Conservation (phyloP, 2,797 vertebrate species). For the Melanotaenia pygmaea region DNA sequence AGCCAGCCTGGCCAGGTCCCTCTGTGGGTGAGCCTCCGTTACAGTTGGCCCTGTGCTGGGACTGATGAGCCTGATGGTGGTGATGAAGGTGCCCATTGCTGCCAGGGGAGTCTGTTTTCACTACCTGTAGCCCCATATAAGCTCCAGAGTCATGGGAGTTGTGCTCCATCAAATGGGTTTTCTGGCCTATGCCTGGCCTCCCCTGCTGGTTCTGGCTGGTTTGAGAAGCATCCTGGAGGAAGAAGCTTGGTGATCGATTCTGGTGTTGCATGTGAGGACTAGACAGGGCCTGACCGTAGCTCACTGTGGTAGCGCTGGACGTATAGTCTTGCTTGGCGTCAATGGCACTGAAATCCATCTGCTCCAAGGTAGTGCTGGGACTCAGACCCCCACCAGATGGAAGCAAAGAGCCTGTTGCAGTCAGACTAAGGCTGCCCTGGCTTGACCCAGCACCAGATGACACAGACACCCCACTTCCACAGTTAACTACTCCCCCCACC, state of each 20-base stretch:
- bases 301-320: conserved; percentile 73
- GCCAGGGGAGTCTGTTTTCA: conserved; percentile 91
- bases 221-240: conserved; percentile 94
- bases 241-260: conserved; percentile 96
- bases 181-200: conserved; percentile 78
- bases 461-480: conserved; percentile 79
- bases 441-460: conserved; percentile 84
- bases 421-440: conserved; percentile 88
- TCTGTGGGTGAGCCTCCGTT: conserved; percentile 91
- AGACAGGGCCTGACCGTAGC: conserved; percentile 91
- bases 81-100: conserved; percentile 83
- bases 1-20: conserved; percentile 78
- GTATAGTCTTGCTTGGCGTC: conserved; percentile 97
- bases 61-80: conserved; percentile 79
- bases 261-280: conserved; percentile 94
- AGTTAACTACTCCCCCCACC: conserved; percentile 80
- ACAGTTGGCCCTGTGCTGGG: conserved; percentile 90
- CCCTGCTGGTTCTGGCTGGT: conserved; percentile 81
- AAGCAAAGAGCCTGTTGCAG: conserved; percentile 89
- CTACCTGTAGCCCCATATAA: conserved; percentile 85
- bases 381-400: conserved; percentile 97
- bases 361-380: conserved; percentile 97
- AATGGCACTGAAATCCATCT: conserved; percentile 99
- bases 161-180: conserved; percentile 85
- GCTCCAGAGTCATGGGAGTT: conserved; percentile 81